phyloP scores from a whole-genome alignment of 2,888 invertebrate genomes.

The Pomacea canaliculata region DNA sequence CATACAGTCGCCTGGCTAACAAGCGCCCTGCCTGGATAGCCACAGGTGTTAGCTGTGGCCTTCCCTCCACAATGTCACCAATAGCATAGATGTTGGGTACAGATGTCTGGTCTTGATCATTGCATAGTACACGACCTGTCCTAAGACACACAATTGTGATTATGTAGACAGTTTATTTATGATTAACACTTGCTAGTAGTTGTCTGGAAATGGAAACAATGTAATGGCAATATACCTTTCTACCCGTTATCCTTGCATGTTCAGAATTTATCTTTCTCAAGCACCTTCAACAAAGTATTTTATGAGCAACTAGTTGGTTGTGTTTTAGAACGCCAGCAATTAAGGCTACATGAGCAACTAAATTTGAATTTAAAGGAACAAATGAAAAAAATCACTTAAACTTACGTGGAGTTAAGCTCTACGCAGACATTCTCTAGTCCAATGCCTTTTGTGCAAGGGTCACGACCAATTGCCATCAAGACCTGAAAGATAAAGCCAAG shows the following conservation, averaged over 20 bases:
- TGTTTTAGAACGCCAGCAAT: no score
- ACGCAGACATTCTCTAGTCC: slow-evolving; percentile 64
- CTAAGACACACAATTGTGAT: slow-evolving; percentile 44
- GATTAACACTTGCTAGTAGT: no score
- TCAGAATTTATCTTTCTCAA: no score
- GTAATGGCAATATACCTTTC: no score
- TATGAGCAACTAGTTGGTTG: no score
- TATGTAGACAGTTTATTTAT: not conserved
- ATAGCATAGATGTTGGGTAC: slow-evolving; percentile 91
- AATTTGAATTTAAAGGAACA: no score
- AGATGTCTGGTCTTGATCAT: slow-evolving; percentile 85
- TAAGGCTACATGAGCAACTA: no score
- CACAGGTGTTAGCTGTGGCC: slow-evolving; percentile 92
- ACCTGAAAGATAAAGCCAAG: slow-evolving; percentile 66
- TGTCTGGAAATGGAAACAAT: no score
- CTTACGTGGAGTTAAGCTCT: slow-evolving; percentile 67
- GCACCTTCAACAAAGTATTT: no score
- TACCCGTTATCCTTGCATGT: no score
- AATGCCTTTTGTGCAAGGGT: slow-evolving; percentile 71
- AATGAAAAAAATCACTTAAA: not conserved
- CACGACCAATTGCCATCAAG: slow-evolving; percentile 75
- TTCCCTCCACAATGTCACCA: slow-evolving; percentile 81
- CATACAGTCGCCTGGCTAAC: slow-evolving; percentile 77
- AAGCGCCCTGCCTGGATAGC: slow-evolving; percentile 82
- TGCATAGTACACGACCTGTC: slow-evolving; percentile 67